phyloP scores from a whole-genome alignment of 2,797 vertebrate species.

The Eupleurogrammus muticus region DNA sequence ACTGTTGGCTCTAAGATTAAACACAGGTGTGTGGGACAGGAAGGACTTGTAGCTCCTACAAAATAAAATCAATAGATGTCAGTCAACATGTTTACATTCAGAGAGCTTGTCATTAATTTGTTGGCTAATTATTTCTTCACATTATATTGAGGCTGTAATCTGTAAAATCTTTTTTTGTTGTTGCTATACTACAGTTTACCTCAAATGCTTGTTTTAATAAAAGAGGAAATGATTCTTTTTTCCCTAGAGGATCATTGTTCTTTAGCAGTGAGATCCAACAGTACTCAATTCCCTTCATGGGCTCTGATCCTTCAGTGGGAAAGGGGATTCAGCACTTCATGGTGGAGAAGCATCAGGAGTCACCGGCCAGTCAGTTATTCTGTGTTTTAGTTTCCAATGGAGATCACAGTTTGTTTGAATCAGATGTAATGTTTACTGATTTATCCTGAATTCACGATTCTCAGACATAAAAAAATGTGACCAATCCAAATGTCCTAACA shows the following conservation, averaged over 20 bases:
- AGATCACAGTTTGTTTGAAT: too few species aligned
- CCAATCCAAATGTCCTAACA: too few species aligned
- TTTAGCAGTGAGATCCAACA: conserved; percentile 88
- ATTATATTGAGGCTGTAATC: too few species aligned
- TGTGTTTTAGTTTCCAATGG: not conserved
- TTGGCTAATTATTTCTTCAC: too few species aligned
- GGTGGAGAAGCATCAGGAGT: conserved; percentile 83
- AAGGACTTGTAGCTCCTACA: not conserved
- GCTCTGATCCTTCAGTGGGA: conserved; percentile 92
- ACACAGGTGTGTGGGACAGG: conserved; percentile 84
- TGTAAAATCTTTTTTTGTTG: not conserved
- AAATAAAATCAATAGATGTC: too few species aligned
- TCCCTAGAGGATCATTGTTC: conserved; percentile 86
- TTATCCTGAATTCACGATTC: too few species aligned
- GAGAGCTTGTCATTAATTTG: too few species aligned
- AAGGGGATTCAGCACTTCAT: conserved; percentile 92
- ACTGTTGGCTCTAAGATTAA: conserved; percentile 89
- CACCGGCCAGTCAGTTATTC: conserved; percentile 85
- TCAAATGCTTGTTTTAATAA: not conserved
- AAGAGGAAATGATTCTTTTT: not conserved
- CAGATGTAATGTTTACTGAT: too few species aligned
- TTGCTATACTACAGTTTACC: not conserved
- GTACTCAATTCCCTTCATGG: conserved; percentile 92
- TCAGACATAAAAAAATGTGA: too few species aligned
- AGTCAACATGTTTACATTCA: too few species aligned